Evolutionary conservation across 2,797 vertebrate species (phyloP).

Genomic region (Acanthurus tractus): DNA sequence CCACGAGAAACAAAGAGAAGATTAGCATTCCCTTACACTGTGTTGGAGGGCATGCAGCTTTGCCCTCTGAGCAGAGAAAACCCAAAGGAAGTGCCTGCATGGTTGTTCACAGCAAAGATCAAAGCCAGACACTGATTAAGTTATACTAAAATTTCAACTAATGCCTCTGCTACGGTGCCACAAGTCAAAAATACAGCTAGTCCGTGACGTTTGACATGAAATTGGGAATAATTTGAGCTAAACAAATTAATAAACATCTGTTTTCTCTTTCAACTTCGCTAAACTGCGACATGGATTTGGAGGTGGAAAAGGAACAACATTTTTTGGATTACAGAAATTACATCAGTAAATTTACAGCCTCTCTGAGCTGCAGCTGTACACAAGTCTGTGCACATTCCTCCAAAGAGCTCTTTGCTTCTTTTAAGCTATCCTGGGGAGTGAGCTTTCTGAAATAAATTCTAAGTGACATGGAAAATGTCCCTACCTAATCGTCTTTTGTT

Average conservation of each 20-base stretch:
- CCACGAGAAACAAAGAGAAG: constrained; percentile 85
- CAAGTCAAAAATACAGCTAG: constrained; percentile 7
- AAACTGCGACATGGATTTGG: constrained; percentile 59
- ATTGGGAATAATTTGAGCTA: constrained; percentile 9
- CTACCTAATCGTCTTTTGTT: constrained; percentile 84
- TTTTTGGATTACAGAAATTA: constrained; percentile 69
- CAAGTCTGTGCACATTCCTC: constrained; percentile 18
- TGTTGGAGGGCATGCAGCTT: constrained; percentile 78
- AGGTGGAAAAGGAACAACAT: constrained; percentile 60
- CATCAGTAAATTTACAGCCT: constrained; percentile 54
- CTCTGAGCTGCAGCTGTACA: constrained; percentile 27
- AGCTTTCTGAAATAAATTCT: constrained; percentile 69
- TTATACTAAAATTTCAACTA: constrained; percentile 34
- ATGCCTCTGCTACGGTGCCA: constrained; percentile 14
- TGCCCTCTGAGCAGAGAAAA: constrained; percentile 71
- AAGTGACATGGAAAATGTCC: constrained; percentile 82
- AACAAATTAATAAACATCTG: constrained; percentile 47
- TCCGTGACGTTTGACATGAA: neutral
- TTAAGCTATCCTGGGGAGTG: constrained; percentile 51
- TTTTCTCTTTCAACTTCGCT: constrained; percentile 50
- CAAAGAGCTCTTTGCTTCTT: constrained; percentile 40
- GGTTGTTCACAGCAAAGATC: constrained; percentile 63
- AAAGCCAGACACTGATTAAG: constrained; percentile 70
- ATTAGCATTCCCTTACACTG: constrained; percentile 84
- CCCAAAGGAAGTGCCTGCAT: constrained; percentile 61